Evolutionary conservation across 2,888 invertebrate species (phyloP), one percentile per base, ranked within the genome.

Genomic region (Tachina grossa): DNA sequence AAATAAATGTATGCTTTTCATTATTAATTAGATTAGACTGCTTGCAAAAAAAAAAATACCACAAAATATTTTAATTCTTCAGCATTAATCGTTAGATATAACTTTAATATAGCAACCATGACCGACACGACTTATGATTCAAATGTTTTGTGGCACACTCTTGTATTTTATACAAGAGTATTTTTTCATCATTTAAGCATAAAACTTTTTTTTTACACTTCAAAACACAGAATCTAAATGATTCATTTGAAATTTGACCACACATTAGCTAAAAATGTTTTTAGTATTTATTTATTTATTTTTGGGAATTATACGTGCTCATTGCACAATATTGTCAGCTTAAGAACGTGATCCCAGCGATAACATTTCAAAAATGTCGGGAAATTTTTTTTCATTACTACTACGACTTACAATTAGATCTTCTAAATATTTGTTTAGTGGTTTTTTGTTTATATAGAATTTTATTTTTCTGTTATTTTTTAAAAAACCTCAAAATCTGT

Each of bases 271-370:
- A 47, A 65, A 65, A 55, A 49, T 41, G 11, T 51, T 51, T 51
- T 31, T 2, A 31, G 31, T 47, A 53, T 55, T 43, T 57, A 43
- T 79, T 76, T 80, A 66, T 61, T 43, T 53, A 10, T 71, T 85
- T 82, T 82, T 47, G 16, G 66, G 59, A 85, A 83, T 83, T 76
- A 83, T 79, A 90, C 90, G 90, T 90, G 90, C 91, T 91, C 91
- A 90, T 90, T 90, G 90, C 91, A 90, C 90, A 90, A 89, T 90
- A 88, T 89, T 91, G 91, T 88, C 90, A 90, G 90, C 90, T 90
- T 90, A 91, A 72, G 91, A 88, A 90, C 90, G 91, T 90, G 91
- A 90, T 89, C 49, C 72, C 68, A 69, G 55, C 14, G 53, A 75
- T 59, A 68, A 81, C 39, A 51, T 45, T 69, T 81, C 6, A n/a